Percentiles rank a stretch among this genome's conserved stretches.
These are phyloP conservation scores for Trypoxylus dichotomus DNA, from an alignment of 1,140 invertebrate species.

Conservation along the genomic window DNA sequence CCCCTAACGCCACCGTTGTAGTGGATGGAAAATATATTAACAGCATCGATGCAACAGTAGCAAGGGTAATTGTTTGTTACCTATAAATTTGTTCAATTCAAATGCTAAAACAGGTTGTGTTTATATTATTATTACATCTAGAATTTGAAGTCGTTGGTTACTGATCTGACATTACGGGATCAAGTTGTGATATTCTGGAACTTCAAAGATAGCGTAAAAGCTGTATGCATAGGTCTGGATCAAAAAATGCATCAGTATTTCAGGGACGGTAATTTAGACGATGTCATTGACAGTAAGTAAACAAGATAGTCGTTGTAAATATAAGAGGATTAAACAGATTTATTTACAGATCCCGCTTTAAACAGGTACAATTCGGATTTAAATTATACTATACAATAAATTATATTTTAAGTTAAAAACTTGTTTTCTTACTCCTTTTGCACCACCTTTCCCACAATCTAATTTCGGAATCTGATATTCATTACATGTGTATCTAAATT, in stretches of 20 bases:
- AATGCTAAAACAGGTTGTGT: too few relatives aligned
- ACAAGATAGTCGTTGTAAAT: not conserved
- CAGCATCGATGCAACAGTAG: slow-evolving; percentile 65
- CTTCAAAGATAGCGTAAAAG: slow-evolving; percentile 43
- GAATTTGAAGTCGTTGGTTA: slow-evolving; percentile 30
- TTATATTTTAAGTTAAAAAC: not conserved
- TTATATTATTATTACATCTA: slow-evolving; percentile 32
- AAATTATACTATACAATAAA: slow-evolving; percentile 28
- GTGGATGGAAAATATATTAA: slow-evolving; percentile 64
- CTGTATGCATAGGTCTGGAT: slow-evolving; percentile 40
- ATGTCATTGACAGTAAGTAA: slow-evolving; percentile 20
- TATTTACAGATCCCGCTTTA: slow-evolving; percentile 27
- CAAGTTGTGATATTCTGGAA: slow-evolving; percentile 53
- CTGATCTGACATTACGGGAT: slow-evolving; percentile 49
- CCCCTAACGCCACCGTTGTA: slow-evolving; percentile 54
- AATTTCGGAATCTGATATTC: too few relatives aligned
- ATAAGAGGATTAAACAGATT: not conserved
- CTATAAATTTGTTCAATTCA: too few relatives aligned
- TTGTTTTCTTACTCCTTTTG: too few relatives aligned
- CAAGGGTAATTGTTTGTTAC: slow-evolving; percentile 54
- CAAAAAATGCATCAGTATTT: slow-evolving; percentile 28
- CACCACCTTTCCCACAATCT: too few relatives aligned
- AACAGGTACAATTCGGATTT: not conserved
- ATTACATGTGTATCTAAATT: too few relatives aligned
- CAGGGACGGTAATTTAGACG: slow-evolving; percentile 27